These are phyloP conservation scores for Potamarius usumacintae DNA, from an alignment of 2,113 vertebrate genomes.

Conservation along the genomic window DNA sequence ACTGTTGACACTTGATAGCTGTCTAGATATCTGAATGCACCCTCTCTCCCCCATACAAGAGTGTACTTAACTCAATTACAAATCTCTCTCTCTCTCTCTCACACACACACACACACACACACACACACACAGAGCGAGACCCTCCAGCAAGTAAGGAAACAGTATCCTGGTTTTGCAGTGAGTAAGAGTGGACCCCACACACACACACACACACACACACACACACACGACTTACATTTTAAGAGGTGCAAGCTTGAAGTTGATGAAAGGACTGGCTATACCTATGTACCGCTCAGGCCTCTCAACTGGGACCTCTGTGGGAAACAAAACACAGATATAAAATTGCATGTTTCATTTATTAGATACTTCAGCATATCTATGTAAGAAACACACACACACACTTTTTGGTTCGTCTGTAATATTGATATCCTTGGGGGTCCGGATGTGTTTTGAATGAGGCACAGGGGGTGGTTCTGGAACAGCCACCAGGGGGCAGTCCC, in stretches of 20 bases:
- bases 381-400: slow-evolving; percentile 49
- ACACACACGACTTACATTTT: slow-evolving; percentile 56
- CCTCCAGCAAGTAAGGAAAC: not conserved
- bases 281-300: slow-evolving; percentile 68
- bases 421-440: slow-evolving; percentile 72
- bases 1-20: slow-evolving; percentile 3
- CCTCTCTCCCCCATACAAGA: slow-evolving; percentile 21
- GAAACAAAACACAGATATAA: not conserved
- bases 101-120: slow-evolving; percentile 16
- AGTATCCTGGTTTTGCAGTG: not conserved
- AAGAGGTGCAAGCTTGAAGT: slow-evolving; percentile 32
- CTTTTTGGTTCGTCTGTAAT: slow-evolving; percentile 83
- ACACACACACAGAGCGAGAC: slow-evolving; percentile 1
- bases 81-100: not conserved
- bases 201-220: not conserved
- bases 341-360: not conserved
- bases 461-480: slow-evolving; percentile 66
- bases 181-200: not conserved
- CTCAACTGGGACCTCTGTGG: slow-evolving; percentile 59
- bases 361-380: not conserved
- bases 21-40: slow-evolving; percentile 32
- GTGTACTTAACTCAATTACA: slow-evolving; percentile 31
- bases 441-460: slow-evolving; percentile 84
- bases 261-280: slow-evolving; percentile 70
- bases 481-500: slow-evolving; percentile 76